A percentile compares a stretch with the other conserved stretches of the same genome.
Evolutionary conservation across 1,140 invertebrate species (phyloP).

Genomic region (Forficula auricularia): DNA sequence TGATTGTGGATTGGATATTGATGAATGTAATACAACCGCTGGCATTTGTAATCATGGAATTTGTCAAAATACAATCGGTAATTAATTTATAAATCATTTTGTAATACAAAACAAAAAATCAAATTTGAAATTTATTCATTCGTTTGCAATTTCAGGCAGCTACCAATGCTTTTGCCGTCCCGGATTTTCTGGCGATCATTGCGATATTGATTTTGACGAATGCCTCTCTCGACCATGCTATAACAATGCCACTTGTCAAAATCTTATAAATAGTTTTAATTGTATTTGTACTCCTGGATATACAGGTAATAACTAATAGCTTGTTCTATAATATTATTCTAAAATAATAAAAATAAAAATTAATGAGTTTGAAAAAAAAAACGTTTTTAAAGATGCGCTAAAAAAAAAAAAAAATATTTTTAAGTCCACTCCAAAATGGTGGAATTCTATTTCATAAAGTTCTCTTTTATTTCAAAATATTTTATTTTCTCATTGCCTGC

Average conservation of each 20-base stretch:
- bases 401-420: too few relatives aligned
- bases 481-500: too few relatives aligned
- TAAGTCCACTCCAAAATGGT: too few relatives aligned
- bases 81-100: too few relatives aligned
- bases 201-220: constrained; percentile 71
- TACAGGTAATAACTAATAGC: constrained; percentile 39
- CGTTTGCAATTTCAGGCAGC: constrained; percentile 31
- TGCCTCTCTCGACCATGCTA: constrained; percentile 74
- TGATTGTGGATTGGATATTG: constrained; percentile 54
- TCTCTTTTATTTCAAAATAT: too few relatives aligned
- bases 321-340: neutral
- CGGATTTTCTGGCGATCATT: constrained; percentile 65
- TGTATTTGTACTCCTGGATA: constrained; percentile 72
- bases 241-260: constrained; percentile 72
- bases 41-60: constrained; percentile 62
- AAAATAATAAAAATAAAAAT: too few relatives aligned
- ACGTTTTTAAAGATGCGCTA: neutral
- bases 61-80: constrained; percentile 46
- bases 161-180: constrained; percentile 74
- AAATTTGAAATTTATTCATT: too few relatives aligned
- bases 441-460: too few relatives aligned
- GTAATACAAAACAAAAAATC: too few relatives aligned
- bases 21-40: constrained; percentile 51
- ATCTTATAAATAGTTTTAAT: constrained; percentile 67
- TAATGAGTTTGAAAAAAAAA: neutral